phyloP scores from a whole-genome alignment of 2,113 vertebrate species.

The Casuarius casuarius region DNA sequence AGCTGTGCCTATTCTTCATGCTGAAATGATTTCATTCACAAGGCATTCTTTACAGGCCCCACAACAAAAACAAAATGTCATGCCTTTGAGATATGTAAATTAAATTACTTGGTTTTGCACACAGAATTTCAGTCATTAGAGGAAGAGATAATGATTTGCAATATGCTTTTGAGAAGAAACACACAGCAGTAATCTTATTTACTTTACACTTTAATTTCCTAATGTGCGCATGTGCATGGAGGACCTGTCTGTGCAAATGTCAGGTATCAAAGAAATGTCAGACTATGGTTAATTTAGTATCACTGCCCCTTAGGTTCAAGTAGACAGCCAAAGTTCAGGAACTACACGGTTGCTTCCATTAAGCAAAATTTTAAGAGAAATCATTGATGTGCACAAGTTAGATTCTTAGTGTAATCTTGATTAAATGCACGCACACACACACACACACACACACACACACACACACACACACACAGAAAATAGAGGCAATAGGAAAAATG shows the following conservation, averaged over 20 bases:
- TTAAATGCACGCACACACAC: background rate
- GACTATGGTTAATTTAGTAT: background rate
- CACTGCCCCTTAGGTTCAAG: background rate
- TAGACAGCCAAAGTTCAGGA: conserved; percentile 21
- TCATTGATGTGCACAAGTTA: background rate
- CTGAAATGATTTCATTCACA: conserved; percentile 12
- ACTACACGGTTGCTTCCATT: background rate
- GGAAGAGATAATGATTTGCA: conserved; percentile 50
- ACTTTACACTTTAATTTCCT: conserved; percentile 67
- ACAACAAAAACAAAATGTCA: conserved; percentile 22
- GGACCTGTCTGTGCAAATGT: conserved; percentile 31
- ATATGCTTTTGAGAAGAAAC: conserved; percentile 59
- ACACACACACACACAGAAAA: background rate
- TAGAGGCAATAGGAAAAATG: background rate
- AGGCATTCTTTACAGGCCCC: background rate
- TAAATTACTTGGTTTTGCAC: conserved; percentile 37
- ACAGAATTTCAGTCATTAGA: conserved; percentile 43
- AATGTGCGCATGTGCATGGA: background rate
- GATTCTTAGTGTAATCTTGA: background rate
- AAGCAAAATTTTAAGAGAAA: background rate
- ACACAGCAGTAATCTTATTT: conserved; percentile 53
- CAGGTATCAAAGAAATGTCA: conserved; percentile 44
- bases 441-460: background rate
- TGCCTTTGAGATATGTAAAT: conserved; percentile 37
- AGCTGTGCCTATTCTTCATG: background rate